A percentile compares a stretch with the other conserved stretches of the same genome.
Evolutionary conservation across 2,888 invertebrate species (phyloP).

Genomic region (Ormyrus thymus): DNA sequence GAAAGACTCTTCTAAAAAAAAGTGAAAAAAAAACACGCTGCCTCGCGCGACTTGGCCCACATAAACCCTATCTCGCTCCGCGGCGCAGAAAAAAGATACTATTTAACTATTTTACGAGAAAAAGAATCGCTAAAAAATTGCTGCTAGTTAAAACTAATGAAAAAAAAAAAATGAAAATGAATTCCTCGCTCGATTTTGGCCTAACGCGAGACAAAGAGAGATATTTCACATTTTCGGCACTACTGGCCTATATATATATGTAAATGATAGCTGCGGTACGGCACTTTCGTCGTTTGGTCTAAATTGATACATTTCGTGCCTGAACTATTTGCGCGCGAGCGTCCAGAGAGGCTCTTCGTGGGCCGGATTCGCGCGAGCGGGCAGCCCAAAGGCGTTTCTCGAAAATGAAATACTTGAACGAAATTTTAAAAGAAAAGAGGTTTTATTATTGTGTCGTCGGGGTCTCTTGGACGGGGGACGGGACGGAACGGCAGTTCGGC

Average conservation of each 20-base stretch:
- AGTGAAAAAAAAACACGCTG: conserved; percentile 17
- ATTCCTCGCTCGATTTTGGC: conserved; percentile 62
- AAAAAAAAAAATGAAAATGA: conserved; percentile 53
- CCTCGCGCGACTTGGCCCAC: conserved; percentile 3
- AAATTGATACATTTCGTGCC: conserved; percentile 61
- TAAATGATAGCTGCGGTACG: conserved; percentile 42
- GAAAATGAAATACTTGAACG: no score
- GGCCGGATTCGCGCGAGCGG: conserved; percentile 28
- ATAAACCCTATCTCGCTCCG: conserved; percentile 22
- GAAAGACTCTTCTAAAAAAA: conserved; percentile 30
- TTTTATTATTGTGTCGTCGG: conserved; percentile 23
- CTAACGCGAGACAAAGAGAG: conserved; percentile 60
- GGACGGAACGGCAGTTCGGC: conserved; percentile 58
- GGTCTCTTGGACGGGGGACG: conserved; percentile 57
- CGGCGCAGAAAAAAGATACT: conserved; percentile 55
- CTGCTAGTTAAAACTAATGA: conserved; percentile 54
- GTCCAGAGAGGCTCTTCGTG: not conserved
- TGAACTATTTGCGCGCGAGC: conserved; percentile 50
- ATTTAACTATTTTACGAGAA: conserved; percentile 57
- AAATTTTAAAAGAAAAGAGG: not conserved
- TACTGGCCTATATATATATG: conserved; percentile 55
- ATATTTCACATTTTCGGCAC: conserved; percentile 59
- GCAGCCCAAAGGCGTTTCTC: not conserved
- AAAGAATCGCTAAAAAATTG: conserved; percentile 53
- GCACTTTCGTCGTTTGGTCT: conserved; percentile 60